Evolutionary conservation across 2,797 vertebrate genomes (phyloP).

Genomic region (Labroides dimidiatus): DNA sequence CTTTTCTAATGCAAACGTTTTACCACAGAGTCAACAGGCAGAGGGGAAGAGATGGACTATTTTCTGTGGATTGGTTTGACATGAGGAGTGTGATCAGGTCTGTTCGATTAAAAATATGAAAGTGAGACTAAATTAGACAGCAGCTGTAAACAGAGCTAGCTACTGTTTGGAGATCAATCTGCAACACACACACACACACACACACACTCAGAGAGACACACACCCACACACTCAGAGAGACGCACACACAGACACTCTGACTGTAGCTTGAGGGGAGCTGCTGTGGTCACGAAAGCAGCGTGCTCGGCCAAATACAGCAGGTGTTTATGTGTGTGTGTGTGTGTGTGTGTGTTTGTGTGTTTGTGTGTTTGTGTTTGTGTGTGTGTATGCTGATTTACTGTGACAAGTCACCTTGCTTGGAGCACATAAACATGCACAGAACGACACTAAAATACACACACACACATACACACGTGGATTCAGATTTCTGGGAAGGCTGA

Average conservation of each 20-base stretch:
- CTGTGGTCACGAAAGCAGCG: slow-evolving; percentile 6
- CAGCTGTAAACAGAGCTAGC: neutral
- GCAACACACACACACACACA: neutral
- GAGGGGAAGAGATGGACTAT: too few relatives aligned
- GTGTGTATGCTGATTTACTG: slow-evolving; percentile 32
- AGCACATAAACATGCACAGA: slow-evolving; percentile 19
- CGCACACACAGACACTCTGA: slow-evolving; percentile 1
- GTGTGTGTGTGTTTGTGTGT: neutral
- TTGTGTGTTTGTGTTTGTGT: neutral
- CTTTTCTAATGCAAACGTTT: too few relatives aligned
- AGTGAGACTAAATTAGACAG: neutral
- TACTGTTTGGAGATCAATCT: slow-evolving; percentile 7
- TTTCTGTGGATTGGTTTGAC: too few relatives aligned
- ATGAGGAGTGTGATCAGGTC: too few relatives aligned
- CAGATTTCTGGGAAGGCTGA: slow-evolving; percentile 9
- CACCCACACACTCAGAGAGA: slow-evolving; percentile 5
- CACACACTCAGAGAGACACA: neutral
- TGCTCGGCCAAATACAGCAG: slow-evolving; percentile 13
- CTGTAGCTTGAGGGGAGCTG: slow-evolving; percentile 11
- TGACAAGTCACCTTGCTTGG: slow-evolving; percentile 59
- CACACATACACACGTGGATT: slow-evolving; percentile 1
- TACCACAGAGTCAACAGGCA: too few relatives aligned
- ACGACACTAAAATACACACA: neutral
- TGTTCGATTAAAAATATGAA: too few relatives aligned
- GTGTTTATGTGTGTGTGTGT: slow-evolving; percentile 16